A percentile compares a stretch with the other conserved stretches of the same genome.
phyloP scores from a whole-genome alignment of 2,113 vertebrate genomes.

The Antechinus flavipes region DNA sequence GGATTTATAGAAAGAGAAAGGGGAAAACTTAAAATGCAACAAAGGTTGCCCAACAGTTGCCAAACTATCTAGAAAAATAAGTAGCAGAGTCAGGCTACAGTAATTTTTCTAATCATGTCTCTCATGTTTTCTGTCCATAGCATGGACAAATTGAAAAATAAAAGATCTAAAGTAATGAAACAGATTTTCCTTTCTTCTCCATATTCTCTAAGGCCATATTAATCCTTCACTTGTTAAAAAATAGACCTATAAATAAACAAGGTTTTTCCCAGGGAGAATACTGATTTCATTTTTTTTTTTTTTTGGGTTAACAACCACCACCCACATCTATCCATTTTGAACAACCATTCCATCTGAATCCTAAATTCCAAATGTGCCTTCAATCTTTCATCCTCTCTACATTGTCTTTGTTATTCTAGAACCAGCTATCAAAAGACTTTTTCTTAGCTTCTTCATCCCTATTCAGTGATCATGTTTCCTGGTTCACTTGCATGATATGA shows the following conservation, averaged over 20 bases:
- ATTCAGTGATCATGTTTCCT: not conserved
- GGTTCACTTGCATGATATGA: constrained; percentile 39
- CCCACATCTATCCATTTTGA: not conserved
- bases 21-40: constrained; percentile 34
- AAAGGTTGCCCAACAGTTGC: not conserved
- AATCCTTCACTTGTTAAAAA: constrained; percentile 32
- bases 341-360: not conserved
- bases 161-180: constrained; percentile 38
- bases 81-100: fast-evolving
- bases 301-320: not conserved
- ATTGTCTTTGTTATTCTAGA: not conserved
- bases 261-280: constrained; percentile 29
- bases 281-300: not conserved
- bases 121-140: not conserved
- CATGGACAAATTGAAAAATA: constrained; percentile 35
- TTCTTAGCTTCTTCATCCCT: constrained; percentile 25
- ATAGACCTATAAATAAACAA: not conserved
- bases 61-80: not conserved
- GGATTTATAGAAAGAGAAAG: constrained; percentile 6
- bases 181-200: constrained; percentile 26
- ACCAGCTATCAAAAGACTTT: not conserved
- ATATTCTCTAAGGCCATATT: not conserved
- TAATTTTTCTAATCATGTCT: constrained; percentile 4
- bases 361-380: not conserved
- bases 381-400: not conserved